Evolutionary conservation across 2,888 invertebrate species (phyloP).

Genomic region (Drosophila hawaiiensis): DNA sequence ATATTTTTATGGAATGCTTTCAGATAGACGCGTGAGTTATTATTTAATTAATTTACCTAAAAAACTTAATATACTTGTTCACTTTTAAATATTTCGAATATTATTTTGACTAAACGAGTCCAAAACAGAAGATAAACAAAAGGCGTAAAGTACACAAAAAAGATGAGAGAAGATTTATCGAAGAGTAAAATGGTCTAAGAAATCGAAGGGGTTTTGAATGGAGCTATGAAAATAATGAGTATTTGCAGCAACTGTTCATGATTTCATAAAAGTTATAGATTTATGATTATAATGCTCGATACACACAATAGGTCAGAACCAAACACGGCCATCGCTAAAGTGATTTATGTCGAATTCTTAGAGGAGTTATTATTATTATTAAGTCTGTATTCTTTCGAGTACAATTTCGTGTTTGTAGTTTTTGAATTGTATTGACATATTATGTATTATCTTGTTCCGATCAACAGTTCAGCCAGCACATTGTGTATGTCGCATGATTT

Average conservation of each 20-base stretch:
- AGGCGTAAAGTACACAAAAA: not conserved
- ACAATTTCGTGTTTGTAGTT: not conserved
- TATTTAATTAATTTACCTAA: not conserved
- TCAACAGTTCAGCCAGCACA: not conserved
- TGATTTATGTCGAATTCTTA: not conserved
- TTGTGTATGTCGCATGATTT: constrained; percentile 4
- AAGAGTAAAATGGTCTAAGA: not conserved
- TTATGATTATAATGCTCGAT: not conserved
- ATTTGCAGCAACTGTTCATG: not conserved
- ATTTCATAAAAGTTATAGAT: not conserved
- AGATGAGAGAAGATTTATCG: not conserved
- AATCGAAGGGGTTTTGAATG: not conserved
- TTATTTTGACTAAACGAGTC: not conserved
- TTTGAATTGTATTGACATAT: not conserved
- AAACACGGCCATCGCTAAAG: not conserved
- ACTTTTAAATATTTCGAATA: not conserved
- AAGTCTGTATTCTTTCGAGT: not conserved
- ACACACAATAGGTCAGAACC: not conserved
- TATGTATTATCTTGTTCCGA: not conserved
- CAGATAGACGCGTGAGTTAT: not conserved
- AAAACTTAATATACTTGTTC: not conserved
- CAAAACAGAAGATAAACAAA: not conserved
- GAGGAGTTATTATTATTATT: not conserved
- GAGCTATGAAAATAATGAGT: not conserved
- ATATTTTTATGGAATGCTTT: too few species aligned